Base-by-base conservation (phyloP, 2,797 vertebrate species). In the Pagetopsis macropterus region DNA sequence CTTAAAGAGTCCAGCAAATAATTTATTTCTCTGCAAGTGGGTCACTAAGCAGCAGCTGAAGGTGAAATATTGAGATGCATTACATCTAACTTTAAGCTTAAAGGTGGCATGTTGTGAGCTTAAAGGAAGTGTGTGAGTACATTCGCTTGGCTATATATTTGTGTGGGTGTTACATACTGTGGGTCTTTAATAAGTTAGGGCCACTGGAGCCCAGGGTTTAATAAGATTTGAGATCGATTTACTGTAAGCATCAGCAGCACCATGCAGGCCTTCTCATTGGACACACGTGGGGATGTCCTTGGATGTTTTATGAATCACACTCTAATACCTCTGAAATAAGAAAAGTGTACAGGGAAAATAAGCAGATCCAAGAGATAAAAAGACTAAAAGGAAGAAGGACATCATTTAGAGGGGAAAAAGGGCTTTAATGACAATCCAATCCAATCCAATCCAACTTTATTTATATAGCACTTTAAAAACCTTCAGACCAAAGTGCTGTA, bases 191-290 rank as follows among this genome's bases (percentile, higher is more conserved):
- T 92, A 92, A 91, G 83, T 87, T 85, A 84, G 76, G 82, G 78
- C 85, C 85, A 88, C 86, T 88, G 86, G 89, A 92, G 88, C 78
- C 87, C 82, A 89, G 79, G 85, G 89, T 89, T 93, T 94, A 93
- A 94, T 94, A 92, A 91, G 84, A 87, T 84, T 78, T 80, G 86
- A 88, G 88, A 91, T 84, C 91, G 86, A 91, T 89, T 91, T 90
- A 21, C 21, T 21, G 21, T 21, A 87, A 84, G 82, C 83, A 82
- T 88, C 44, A 37, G 84, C 68, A 68, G 75, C 68, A 69, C 65
- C 78, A 78, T 45, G 75, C 79, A 79, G 65, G 78, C 71, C 75
- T 69, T 77, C 67, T 81, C 64, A 65, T 81, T 74, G 75, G 59
- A 76, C 44, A 65, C 56, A 43, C 66, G 44, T 37, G 49, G 71